A percentile compares a stretch with the other conserved stretches of the same genome.
Conservation (phyloP, 2,113 vertebrate genomes). For the Neolamprologus variostigma region DNA sequence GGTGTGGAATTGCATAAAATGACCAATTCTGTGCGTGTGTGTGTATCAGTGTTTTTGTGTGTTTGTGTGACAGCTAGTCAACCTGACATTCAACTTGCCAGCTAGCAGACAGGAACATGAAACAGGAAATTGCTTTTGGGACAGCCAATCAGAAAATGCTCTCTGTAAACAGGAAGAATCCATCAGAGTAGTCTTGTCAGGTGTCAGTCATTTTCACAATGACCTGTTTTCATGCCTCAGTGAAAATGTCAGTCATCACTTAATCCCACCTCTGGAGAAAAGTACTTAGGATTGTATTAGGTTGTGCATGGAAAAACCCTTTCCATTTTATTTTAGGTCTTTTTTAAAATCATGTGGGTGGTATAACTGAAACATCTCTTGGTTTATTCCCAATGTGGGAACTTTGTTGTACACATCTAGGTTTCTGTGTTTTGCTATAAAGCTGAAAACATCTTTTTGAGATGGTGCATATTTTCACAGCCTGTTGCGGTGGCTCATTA, state of each 20-base stretch:
- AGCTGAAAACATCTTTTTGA: not conserved
- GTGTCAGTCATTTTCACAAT: conserved; percentile 62
- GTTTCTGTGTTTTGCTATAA: not conserved
- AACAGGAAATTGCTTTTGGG: conserved; percentile 70
- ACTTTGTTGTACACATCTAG: not conserved
- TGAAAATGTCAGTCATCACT: conserved; percentile 44
- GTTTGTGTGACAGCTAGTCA: conserved; percentile 29
- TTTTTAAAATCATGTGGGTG: not conserved
- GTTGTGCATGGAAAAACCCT: not conserved
- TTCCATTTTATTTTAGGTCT: not conserved
- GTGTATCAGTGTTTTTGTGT: not conserved
- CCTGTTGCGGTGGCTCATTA: not conserved
- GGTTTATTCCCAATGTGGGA: not conserved
- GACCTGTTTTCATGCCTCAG: conserved; percentile 48
- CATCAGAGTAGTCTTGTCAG: conserved; percentile 59
- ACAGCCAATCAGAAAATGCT: conserved; percentile 64
- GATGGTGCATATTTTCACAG: not conserved
- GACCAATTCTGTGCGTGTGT: not conserved
- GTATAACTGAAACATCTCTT: not conserved
- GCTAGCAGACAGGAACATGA: conserved; percentile 61
- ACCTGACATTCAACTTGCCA: conserved; percentile 55
- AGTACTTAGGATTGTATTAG: not conserved
- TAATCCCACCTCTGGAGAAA: conserved; percentile 34
- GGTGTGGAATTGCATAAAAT: not conserved
- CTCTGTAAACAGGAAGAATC: conserved; percentile 61